Base-by-base conservation (phyloP, 2,888 invertebrate genomes). In the Hanleya hanleyi region DNA sequence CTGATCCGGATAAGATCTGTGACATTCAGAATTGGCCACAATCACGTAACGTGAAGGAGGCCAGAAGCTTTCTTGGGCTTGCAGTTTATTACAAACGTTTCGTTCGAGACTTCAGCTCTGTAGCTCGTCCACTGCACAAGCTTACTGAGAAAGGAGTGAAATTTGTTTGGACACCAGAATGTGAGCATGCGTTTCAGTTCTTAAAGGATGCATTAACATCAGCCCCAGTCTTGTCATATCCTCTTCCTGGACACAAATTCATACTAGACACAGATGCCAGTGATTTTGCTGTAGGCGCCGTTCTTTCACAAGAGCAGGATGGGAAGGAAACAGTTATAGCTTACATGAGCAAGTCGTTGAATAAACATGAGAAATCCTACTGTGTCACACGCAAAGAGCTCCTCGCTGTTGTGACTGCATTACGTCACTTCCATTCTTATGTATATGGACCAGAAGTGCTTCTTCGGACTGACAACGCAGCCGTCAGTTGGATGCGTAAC, bases 381-480 rank as follows among this genome's bases (percentile, higher is more conserved):
- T 41, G 41, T 41, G 41, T 41, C 9, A 41, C 41, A 41, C 41
- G 41, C 41, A 41, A 41, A 41, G 41, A 41, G 18, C 41, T 41
- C 7, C 18, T 41, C 7, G 41, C 41, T 12, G 41, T 41, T 41
- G 41, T 51, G 7, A n/a, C n/a, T 51, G 9, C 51, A 18, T 26
- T 51, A 7, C 12, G 51, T 7, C 51, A 51, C 26, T 51, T 51
- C 51, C 51, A 51, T 51, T 51, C 51, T 7, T 51, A 51, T 22
- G 22, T 51, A 9, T 51, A 51, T 22, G 51, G 51, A 9, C n/a
- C 12, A 51, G 51, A 9, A 51, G 26, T 51, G 7, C 22, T n/a
- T 7, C 51, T 51, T 51, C 51, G 51, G 7, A 51, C 51, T 12
- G 51, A 51, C 51, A 51, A 51, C 22, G 51, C 51, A n/a, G 51